These are phyloP conservation scores for Brassicogethes aeneus DNA, from an alignment of 2,888 invertebrate genomes.

Conservation along the genomic window DNA sequence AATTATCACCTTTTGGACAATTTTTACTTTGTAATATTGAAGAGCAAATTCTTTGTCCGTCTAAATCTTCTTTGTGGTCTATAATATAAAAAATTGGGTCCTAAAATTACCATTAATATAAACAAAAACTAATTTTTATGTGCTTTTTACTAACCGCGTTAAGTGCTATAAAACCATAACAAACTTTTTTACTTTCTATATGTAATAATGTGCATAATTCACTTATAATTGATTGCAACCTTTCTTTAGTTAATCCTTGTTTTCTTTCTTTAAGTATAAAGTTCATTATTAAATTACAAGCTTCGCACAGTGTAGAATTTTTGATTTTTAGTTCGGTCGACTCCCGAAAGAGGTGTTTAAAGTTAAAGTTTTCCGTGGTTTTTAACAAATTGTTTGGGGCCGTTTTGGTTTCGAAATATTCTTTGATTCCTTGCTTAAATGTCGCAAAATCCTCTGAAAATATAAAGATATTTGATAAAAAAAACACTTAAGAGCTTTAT, in stretches of 20 bases:
- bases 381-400: neutral
- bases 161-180: conserved; percentile 6
- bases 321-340: neutral
- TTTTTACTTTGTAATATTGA: conserved; percentile 43
- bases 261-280: conserved; percentile 7
- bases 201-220: conserved; percentile 6
- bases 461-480: neutral
- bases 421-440: neutral
- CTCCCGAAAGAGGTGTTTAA: neutral
- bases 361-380: neutral
- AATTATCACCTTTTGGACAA: conserved; percentile 16
- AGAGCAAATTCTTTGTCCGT: conserved; percentile 43
- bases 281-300: conserved; percentile 7
- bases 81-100: neutral
- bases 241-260: conserved; percentile 7
- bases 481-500: too few relatives aligned
- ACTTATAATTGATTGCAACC: conserved; percentile 4
- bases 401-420: neutral
- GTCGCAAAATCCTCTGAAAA: neutral
- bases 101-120: neutral
- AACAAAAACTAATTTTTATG: neutral
- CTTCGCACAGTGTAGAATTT: conserved; percentile 2
- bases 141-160: conserved; percentile 3
- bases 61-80: neutral
- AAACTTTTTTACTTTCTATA: conserved; percentile 10